Evolutionary conservation across 2,113 vertebrate species (phyloP).

Genomic region (Apistogramma diplotaenia): DNA sequence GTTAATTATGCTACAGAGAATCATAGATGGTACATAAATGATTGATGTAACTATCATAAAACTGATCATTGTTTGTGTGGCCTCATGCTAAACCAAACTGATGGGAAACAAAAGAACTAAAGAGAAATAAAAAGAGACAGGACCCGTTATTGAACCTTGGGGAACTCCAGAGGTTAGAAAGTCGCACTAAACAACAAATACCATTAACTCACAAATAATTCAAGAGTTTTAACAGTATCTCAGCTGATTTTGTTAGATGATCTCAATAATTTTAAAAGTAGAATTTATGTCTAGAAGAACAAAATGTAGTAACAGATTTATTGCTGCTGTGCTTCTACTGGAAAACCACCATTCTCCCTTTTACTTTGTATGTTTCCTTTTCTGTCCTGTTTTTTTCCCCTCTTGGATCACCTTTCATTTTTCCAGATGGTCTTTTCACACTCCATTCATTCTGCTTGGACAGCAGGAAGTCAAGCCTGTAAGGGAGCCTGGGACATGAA

Average conservation of each 20-base stretch:
- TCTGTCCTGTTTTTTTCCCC: not conserved
- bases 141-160: not conserved
- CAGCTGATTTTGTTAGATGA: not conserved
- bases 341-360: not conserved
- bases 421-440: constrained; percentile 65
- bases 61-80: not conserved
- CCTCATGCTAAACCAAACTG: not conserved
- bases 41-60: not conserved
- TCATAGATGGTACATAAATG: not conserved
- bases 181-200: not conserved
- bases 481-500: constrained; percentile 41
- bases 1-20: not conserved
- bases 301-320: not conserved
- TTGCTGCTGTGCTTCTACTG: not conserved
- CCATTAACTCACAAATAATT: not conserved
- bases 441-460: constrained; percentile 43
- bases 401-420: constrained; percentile 44
- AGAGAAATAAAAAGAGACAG: not conserved
- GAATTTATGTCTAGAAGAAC: not conserved
- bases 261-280: not conserved
- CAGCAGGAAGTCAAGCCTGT: constrained; percentile 45
- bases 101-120: no score
- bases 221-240: not conserved
- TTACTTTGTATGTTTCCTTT: not conserved
- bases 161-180: not conserved